phyloP scores from a whole-genome alignment of 2,113 vertebrate species.

The Stigmatopora argus region DNA sequence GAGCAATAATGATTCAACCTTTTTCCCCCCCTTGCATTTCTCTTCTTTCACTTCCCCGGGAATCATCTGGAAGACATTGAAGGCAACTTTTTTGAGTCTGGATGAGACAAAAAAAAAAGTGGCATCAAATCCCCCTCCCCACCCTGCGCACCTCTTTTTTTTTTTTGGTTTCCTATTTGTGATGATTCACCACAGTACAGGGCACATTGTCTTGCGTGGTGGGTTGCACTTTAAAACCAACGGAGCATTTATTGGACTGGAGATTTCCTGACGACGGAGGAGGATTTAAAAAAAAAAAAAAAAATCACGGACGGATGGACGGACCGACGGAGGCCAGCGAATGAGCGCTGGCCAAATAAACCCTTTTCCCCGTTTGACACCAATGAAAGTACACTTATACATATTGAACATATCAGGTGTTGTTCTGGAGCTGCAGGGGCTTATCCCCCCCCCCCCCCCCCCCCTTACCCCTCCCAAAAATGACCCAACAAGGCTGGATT shows the following conservation, averaged over 20 bases:
- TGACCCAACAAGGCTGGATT: conserved; percentile 55
- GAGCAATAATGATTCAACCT: conserved; percentile 87
- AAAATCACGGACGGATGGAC: conserved; percentile 59
- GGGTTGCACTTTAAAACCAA: conserved; percentile 41
- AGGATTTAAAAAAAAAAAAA: neutral
- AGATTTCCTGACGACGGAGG: neutral
- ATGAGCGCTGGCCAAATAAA: neutral
- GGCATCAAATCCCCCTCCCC: neutral
- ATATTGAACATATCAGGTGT: conserved; percentile 56
- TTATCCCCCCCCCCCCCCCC: neutral
- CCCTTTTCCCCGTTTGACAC: conserved; percentile 17
- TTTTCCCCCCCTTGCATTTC: conserved; percentile 1
- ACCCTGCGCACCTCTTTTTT: neutral
- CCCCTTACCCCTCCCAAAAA: conserved; percentile 28
- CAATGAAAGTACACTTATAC: conserved; percentile 43
- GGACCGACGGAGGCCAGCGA: conserved; percentile 29
- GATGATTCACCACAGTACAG: conserved; percentile 45
- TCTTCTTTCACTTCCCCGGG: conserved; percentile 17
- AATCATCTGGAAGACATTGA: conserved; percentile 18
- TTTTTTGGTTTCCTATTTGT: conserved; percentile 14
- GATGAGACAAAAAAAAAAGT: neutral
- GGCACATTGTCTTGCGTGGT: conserved; percentile 67
- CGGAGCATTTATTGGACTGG: conserved; percentile 20
- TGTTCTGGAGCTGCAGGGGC: conserved; percentile 43
- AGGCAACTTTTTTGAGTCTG: neutral